Conservation (phyloP, 37 sponge, comb jelly and placozoan species). For the Chondrosia reniformis region DNA sequence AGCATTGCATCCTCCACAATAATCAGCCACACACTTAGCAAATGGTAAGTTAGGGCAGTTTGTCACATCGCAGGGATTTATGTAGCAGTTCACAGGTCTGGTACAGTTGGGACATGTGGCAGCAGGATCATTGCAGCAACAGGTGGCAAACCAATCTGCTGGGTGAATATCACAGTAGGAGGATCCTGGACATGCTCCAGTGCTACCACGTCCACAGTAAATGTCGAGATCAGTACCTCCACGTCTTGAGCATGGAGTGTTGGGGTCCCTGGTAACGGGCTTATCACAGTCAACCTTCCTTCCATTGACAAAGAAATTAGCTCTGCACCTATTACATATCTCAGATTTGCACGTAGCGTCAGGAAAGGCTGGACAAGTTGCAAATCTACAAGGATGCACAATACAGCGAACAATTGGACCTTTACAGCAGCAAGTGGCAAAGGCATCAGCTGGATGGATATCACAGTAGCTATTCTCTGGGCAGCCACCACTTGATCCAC, state of each 20-base stretch:
- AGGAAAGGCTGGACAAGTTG: background rate
- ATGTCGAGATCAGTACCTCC: background rate
- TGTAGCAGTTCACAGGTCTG: conserved; percentile 1
- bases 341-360: background rate
- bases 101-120: conserved; percentile 11
- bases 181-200: background rate
- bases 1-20: conserved; percentile 20
- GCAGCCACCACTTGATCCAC: background rate
- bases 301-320: background rate
- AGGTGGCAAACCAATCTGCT: background rate
- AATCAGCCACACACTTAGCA: background rate
- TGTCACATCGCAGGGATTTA: background rate
- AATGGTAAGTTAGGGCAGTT: background rate
- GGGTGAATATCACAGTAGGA: conserved; percentile 21
- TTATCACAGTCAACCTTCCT: background rate
- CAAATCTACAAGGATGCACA: background rate
- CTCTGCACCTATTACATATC: background rate
- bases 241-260: background rate
- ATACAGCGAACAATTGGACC: background rate
- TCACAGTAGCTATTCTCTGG: background rate
- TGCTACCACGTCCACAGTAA: background rate
- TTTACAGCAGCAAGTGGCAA: conserved; percentile 11
- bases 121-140: conserved; percentile 6
- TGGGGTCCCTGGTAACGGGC: no score
- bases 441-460: conserved; percentile 1